Evolutionary conservation across 2,888 invertebrate genomes (phyloP), one percentile per base, ranked within the genome.

Genomic region (Eupithecia insigniata): DNA sequence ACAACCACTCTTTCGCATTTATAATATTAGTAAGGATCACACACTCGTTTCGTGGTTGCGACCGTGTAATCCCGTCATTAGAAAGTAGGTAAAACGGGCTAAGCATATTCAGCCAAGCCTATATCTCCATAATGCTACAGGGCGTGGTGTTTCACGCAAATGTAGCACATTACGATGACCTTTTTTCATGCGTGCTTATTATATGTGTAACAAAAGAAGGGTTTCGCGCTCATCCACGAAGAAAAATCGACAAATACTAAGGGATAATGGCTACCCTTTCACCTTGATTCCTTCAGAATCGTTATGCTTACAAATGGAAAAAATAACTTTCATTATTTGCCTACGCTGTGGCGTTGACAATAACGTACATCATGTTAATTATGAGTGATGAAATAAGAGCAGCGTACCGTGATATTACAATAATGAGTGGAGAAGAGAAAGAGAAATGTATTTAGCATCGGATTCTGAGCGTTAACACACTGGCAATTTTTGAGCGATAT

Each of bases 171-270:
- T 80, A 80, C 76, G 82, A 82, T 85, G 84, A 84, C 88, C 86
- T 87, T 87, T 86, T 87, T 87, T 85, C 88, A 85, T 85, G 85
- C 84, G 81, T 80, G 82, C 76, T 82, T 84, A 82, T 84, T 83
- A 84, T 83, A 79, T 76, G 78, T 77, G 80, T 81, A 83, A 85
- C 83, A 86, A 85, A 81, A 83, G 81, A 84, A 82, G 81, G 83
- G 81, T 79, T 39, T 73, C 78, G 60, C 69, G 78, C 72, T 80
- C 73, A 78, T 80, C 79, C 77, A 78, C 73, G 72, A 78, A 76
- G 76, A 78, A 76, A 77, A 76, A 78, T 78, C 70, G 76, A 66
- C 72, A 73, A 76, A 77, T 71, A 69, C 71, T 71, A 28, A 67
- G 75, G 78, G 78, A 76, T 77, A 77, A 78, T 75, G 68, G 73